A percentile compares a stretch with the other conserved stretches of the same genome.
Conservation (phyloP, 2,797 vertebrate genomes). For the Sebastes taczanowskii region DNA sequence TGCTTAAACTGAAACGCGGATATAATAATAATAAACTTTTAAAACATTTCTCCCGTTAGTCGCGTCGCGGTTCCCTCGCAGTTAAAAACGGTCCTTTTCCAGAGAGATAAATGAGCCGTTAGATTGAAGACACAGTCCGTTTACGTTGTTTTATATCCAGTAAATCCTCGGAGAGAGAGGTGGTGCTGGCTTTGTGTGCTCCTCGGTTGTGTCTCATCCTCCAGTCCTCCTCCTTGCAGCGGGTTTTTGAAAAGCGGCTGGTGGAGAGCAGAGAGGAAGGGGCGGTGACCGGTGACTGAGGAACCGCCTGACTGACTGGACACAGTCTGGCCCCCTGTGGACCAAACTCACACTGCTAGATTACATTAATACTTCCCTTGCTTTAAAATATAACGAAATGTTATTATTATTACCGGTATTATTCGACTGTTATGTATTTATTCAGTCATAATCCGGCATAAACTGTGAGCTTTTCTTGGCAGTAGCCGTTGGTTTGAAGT, state of each 20-base stretch:
- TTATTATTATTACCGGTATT: too few relatives aligned
- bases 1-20: not conserved
- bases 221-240: constrained; percentile 13
- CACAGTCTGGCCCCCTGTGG: constrained; percentile 3
- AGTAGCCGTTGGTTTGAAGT: too few relatives aligned
- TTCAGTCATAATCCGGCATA: too few relatives aligned
- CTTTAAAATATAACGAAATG: too few relatives aligned
- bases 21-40: constrained; percentile 28
- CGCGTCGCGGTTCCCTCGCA: not conserved
- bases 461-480: too few relatives aligned
- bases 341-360: not conserved
- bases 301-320: not conserved
- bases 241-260: constrained; percentile 80
- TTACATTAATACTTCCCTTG: too few relatives aligned
- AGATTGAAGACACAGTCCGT: not conserved
- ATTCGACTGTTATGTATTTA: too few relatives aligned
- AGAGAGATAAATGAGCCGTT: fast-evolving
- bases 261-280: constrained; percentile 68
- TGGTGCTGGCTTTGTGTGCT: constrained; percentile 20
- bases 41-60: constrained; percentile 26
- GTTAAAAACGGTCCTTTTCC: not conserved
- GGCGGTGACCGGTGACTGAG: constrained; percentile 67
- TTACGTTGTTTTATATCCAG: not conserved
- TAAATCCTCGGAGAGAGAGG: not conserved
- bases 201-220: constrained; percentile 20